Conservation (phyloP, 30 jellyfish, hydroid and myxozoan species). For the Morbakka virulenta region DNA sequence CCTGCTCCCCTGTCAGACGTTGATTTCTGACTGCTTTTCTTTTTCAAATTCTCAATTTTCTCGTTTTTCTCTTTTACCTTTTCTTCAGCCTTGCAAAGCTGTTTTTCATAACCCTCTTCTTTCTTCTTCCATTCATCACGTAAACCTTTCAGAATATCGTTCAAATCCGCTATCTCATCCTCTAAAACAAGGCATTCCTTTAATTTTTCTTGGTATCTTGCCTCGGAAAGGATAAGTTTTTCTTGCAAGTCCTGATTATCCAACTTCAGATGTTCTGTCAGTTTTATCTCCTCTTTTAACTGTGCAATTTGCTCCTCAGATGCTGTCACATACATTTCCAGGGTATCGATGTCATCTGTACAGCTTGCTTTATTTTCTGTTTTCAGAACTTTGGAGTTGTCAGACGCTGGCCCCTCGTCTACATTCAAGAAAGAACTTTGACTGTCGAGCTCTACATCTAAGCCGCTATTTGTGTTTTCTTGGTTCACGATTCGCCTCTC, state of each 20-base stretch:
- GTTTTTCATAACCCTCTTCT: conserved; percentile 26
- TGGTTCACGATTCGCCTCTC: conserved; percentile 36
- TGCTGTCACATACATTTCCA: neutral
- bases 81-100: conserved; percentile 19
- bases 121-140: conserved; percentile 1
- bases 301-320: neutral
- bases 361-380: neutral
- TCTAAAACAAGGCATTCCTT: conserved; percentile 23
- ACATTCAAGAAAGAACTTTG: conserved; percentile 25
- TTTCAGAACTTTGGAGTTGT: neutral
- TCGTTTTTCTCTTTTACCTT: conserved; percentile 13
- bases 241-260: conserved; percentile 20
- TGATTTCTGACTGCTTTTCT: neutral
- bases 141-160: conserved; percentile 19
- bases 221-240: conserved; percentile 8
- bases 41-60: neutral
- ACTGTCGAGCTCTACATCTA: conserved; percentile 55
- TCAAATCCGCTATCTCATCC: conserved; percentile 24
- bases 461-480: conserved; percentile 17
- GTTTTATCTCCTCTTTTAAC: neutral
- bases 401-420: neutral
- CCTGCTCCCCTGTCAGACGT: no score
- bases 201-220: conserved; percentile 10
- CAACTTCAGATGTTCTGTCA: neutral
- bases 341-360: neutral